A percentile compares a stretch with the other conserved stretches of the same genome.
phyloP scores from a whole-genome alignment of 2,888 invertebrate species.

The Andricus quercusramuli region DNA sequence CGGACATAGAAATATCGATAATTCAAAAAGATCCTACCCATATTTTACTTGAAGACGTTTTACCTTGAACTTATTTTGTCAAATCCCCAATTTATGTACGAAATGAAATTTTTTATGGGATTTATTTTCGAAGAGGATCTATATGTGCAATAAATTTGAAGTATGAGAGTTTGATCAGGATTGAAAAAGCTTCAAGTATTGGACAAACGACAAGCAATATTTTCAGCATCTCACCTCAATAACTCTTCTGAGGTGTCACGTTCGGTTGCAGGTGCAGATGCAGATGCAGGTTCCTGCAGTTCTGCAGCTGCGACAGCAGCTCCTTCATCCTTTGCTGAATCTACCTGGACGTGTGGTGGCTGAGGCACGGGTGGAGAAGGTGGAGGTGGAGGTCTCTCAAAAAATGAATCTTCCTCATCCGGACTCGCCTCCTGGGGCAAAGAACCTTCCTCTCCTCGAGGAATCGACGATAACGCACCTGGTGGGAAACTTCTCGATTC shows the following conservation, averaged over 20 bases:
- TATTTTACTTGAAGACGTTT: too few species aligned
- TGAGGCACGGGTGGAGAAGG: constrained; percentile 77
- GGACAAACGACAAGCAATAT: constrained; percentile 4
- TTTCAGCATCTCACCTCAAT: constrained; percentile 62
- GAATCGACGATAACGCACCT: constrained; percentile 68
- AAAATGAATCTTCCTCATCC: constrained; percentile 81
- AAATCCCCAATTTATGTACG: too few species aligned
- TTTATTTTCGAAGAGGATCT: neutral
- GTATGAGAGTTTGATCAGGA: constrained; percentile 17
- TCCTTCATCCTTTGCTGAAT: constrained; percentile 64
- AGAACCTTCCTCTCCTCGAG: constrained; percentile 65
- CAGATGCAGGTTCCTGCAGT: constrained; percentile 58
- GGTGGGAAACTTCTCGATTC: constrained; percentile 88
- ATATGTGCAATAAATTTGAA: constrained; percentile 31
- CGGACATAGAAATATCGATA: too few species aligned
- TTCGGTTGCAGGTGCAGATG: constrained; percentile 50
- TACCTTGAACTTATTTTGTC: too few species aligned
- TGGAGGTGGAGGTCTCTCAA: constrained; percentile 79
- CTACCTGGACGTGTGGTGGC: constrained; percentile 64
- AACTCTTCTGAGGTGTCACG: constrained; percentile 68
- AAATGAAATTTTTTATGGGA: neutral
- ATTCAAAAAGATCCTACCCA: too few species aligned
- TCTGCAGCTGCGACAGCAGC: constrained; percentile 59
- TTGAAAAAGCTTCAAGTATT: constrained; percentile 27
- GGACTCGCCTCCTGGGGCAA: constrained; percentile 76